A percentile compares a stretch with the other conserved stretches of the same genome.
Evolutionary conservation across 2,888 invertebrate species (phyloP).

Genomic region (Escarpia spicata): DNA sequence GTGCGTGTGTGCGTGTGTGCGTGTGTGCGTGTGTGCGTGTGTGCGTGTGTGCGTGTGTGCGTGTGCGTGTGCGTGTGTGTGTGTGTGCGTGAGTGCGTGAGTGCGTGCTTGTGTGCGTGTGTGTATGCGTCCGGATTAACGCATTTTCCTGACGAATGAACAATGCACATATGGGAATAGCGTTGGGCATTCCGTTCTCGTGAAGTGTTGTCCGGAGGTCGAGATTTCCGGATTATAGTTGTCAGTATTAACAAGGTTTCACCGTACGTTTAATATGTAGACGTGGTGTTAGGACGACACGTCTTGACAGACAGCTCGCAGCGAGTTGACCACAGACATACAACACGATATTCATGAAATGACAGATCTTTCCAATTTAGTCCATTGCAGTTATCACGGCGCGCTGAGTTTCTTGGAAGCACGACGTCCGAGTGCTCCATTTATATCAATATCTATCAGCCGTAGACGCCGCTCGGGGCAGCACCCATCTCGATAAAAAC

Average conservation of each 20-base stretch:
- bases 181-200: no score
- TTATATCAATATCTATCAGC: background rate
- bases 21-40: background rate
- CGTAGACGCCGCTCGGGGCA: background rate
- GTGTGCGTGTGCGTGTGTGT: background rate
- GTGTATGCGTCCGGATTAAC: background rate
- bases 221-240: no score
- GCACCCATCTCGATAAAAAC: background rate
- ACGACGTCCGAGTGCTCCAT: background rate
- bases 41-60: background rate
- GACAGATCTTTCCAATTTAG: slow-evolving; percentile 4
- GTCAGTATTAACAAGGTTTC: no score
- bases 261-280: no score
- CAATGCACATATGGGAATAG: no score
- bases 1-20: background rate
- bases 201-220: no score
- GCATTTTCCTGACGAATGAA: no score
- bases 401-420: background rate
- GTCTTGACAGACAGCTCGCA: background rate
- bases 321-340: background rate
- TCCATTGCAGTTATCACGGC: background rate
- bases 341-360: background rate
- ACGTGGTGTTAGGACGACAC: no score
- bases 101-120: background rate
- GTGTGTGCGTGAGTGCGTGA: background rate